Evolutionary conservation across 2,113 vertebrate species (phyloP).

Genomic region (Pomatorhinus ruficollis): DNA sequence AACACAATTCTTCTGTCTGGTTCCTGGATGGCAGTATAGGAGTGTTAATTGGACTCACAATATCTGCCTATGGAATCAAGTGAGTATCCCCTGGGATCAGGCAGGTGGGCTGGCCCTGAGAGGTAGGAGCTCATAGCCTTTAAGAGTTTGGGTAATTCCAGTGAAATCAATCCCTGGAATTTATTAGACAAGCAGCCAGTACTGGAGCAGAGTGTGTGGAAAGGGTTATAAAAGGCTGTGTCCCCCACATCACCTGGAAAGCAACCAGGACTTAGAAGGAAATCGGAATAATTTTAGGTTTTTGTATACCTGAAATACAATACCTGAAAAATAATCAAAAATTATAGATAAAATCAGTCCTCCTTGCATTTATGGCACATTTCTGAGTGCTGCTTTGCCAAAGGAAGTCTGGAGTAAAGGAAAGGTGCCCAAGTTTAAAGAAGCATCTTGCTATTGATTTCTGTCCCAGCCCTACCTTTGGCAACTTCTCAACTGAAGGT

Average conservation of each 20-base stretch:
- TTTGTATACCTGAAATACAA: neutral
- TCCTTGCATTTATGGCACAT: neutral
- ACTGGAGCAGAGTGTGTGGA: neutral
- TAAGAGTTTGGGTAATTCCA: neutral
- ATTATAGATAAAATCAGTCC: neutral
- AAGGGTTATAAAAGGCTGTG: neutral
- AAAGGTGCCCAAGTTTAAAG: neutral
- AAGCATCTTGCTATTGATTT: neutral
- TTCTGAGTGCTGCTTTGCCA: neutral
- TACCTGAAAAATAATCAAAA: neutral
- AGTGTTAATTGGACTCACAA: constrained; percentile 93
- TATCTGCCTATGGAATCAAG: constrained; percentile 95
- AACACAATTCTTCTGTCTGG: constrained; percentile 89
- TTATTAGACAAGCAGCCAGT: neutral
- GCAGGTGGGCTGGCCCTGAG: neutral
- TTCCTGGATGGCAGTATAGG: constrained; percentile 93
- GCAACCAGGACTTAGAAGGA: neutral
- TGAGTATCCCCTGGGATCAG: constrained; percentile 71
- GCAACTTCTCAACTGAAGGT: neutral
- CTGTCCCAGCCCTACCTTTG: neutral
- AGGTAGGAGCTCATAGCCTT: neutral
- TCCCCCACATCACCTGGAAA: neutral
- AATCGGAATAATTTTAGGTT: neutral
- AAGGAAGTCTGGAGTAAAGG: neutral
- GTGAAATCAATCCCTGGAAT: neutral